These are phyloP conservation scores for Platycheirus albimanus DNA, from an alignment of 2,888 invertebrate species.

Conservation along the genomic window DNA sequence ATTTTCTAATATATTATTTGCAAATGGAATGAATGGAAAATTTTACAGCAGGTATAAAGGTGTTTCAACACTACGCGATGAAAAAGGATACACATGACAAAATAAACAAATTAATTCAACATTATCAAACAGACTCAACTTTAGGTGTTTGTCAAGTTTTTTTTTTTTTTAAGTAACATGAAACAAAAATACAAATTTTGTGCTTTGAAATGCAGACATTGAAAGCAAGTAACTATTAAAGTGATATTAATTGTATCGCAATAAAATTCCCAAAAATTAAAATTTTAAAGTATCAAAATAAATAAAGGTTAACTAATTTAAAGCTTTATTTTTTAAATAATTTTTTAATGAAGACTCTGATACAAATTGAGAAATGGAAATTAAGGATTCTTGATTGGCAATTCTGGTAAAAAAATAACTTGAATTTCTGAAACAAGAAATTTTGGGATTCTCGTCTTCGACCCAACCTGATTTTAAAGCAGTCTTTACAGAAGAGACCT, in stretches of 20 bases:
- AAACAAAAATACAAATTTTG: conserved; percentile 32
- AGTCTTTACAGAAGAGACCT: no score
- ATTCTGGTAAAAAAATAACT: no score
- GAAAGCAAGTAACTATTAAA: conserved; percentile 49
- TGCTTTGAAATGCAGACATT: conserved; percentile 50
- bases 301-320: background rate
- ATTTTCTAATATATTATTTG: conserved; percentile 50
- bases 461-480: no score
- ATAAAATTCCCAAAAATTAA: background rate
- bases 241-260: background rate
- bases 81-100: conserved; percentile 15
- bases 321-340: background rate
- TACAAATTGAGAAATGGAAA: no score
- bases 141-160: conserved; percentile 5
- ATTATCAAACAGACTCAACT: conserved; percentile 29
- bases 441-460: no score
- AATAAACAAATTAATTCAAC: conserved; percentile 21
- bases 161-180: conserved; percentile 13
- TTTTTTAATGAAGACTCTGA: no score
- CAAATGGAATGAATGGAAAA: conserved; percentile 72
- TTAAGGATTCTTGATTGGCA: no score
- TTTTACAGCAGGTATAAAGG: conserved; percentile 40
- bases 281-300: background rate
- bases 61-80: conserved; percentile 46
- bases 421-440: no score